Percentiles rank a stretch among this genome's conserved stretches.
These are phyloP conservation scores for Delia radicum DNA, from an alignment of 1,140 invertebrate genomes.

Conservation along the genomic window DNA sequence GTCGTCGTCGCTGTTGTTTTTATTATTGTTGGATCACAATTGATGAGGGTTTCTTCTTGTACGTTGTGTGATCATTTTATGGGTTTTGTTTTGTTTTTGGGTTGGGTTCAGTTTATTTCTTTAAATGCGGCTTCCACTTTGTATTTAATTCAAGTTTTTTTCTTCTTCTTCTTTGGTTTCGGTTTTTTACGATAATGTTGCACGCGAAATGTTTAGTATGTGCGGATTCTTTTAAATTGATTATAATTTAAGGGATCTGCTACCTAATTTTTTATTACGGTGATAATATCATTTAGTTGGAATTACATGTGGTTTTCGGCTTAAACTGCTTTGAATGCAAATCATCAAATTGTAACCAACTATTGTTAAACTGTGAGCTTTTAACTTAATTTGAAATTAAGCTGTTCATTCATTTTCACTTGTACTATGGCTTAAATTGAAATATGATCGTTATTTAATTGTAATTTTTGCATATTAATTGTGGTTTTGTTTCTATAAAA, in stretches of 20 bases:
- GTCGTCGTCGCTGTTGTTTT: too few species aligned
- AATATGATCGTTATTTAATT: constrained; percentile 13
- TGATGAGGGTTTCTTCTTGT: not conserved
- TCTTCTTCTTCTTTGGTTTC: not conserved
- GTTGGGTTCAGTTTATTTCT: not conserved
- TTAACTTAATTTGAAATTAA: constrained; percentile 15
- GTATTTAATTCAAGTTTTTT: not conserved
- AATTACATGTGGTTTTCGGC: not conserved
- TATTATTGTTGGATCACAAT: not conserved
- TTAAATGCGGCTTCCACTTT: constrained; percentile 14
- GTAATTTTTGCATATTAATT: not conserved
- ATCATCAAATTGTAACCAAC: not conserved
- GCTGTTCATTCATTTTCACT: not conserved
- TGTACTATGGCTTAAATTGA: not conserved
- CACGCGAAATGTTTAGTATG: constrained; percentile 22
- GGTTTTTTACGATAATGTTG: constrained; percentile 13
- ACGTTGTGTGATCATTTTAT: not conserved
- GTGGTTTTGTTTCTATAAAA: not conserved
- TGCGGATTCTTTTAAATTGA: constrained; percentile 22
- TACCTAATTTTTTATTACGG: constrained; percentile 6
- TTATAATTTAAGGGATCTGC: constrained; percentile 23
- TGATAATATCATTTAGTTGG: constrained; percentile 12
- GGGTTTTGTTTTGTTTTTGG: not conserved
- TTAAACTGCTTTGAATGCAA: not conserved
- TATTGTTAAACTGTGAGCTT: constrained; percentile 6